phyloP scores from a whole-genome alignment of 2,888 invertebrate genomes.

The Psylliodes chrysocephalus region DNA sequence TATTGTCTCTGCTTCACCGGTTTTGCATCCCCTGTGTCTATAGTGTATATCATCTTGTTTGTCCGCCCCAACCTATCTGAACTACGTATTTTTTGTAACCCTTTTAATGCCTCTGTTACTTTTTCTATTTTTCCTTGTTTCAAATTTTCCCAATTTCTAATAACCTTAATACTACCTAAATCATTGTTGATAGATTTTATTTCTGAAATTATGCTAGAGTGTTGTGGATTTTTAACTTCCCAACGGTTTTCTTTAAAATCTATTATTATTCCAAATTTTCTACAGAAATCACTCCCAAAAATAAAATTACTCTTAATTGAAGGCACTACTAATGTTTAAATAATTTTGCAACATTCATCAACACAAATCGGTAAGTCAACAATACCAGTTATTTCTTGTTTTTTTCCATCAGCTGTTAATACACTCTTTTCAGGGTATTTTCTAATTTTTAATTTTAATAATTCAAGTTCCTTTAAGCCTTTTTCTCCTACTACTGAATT shows the following conservation, averaged over 20 bases:
- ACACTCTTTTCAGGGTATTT: constrained; percentile 1
- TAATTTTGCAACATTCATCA: constrained; percentile 8
- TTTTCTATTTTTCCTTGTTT: background rate
- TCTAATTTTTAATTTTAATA: constrained; percentile 1
- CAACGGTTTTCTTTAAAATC: constrained; percentile 29
- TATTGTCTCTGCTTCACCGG: constrained; percentile 35
- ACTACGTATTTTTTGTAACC: constrained; percentile 31
- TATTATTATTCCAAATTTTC: constrained; percentile 11
- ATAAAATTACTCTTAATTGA: constrained; percentile 28
- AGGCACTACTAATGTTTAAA: constrained; percentile 30
- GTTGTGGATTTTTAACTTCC: background rate
- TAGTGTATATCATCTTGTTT: constrained; percentile 27
- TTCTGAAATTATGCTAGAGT: too few species aligned
- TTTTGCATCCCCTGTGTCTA: constrained; percentile 40
- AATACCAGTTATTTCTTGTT: constrained; percentile 18
- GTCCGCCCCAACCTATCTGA: constrained; percentile 36
- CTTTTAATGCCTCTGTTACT: constrained; percentile 18
- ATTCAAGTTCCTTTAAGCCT: constrained; percentile 16
- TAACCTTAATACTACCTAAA: too few species aligned
- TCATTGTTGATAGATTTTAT: too few species aligned
- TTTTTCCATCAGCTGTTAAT: constrained; percentile 29
- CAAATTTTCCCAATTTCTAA: background rate
- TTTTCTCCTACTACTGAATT: constrained; percentile 23
- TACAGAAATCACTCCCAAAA: constrained; percentile 33
- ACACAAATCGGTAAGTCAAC: constrained; percentile 29